Evolutionary conservation across 2,888 invertebrate genomes (phyloP).

Genomic region (Masnerella sp.): DNA sequence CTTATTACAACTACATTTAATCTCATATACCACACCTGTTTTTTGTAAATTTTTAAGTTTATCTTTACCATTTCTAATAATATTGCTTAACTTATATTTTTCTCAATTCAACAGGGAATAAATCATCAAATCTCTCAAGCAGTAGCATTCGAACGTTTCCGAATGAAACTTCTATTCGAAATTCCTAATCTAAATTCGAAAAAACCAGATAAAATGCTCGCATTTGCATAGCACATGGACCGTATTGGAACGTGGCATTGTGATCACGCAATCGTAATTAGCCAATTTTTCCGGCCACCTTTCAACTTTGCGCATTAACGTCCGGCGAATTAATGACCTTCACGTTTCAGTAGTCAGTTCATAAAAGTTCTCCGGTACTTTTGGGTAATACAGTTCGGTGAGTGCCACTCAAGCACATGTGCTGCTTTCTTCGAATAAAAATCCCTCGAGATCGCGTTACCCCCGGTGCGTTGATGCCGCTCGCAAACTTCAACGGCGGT

Average conservation of each 20-base stretch:
- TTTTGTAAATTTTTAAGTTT: too few relatives aligned
- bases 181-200: too few relatives aligned
- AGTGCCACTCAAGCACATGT: slow-evolving; percentile 57
- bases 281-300: slow-evolving; percentile 18
- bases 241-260: slow-evolving; percentile 15
- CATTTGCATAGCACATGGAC: too few relatives aligned
- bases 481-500: slow-evolving; percentile 52
- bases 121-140: too few relatives aligned
- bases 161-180: too few relatives aligned
- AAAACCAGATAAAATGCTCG: too few relatives aligned
- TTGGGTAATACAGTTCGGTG: slow-evolving; percentile 54
- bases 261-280: slow-evolving; percentile 26
- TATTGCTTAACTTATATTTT: too few relatives aligned
- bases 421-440: slow-evolving; percentile 59
- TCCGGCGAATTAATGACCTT: slow-evolving; percentile 52
- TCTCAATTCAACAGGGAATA: too few relatives aligned
- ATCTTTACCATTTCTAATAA: too few relatives aligned
- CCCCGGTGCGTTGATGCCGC: slow-evolving; percentile 39
- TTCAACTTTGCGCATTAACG: slow-evolving; percentile 42
- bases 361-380: slow-evolving; percentile 55
- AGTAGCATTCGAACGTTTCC: too few relatives aligned
- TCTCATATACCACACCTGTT: too few relatives aligned
- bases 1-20: too few relatives aligned
- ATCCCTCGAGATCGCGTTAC: slow-evolving; percentile 51
- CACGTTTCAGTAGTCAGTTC: slow-evolving; percentile 48